These are phyloP conservation scores for Betta splendens DNA, from an alignment of 2,797 vertebrate genomes.

Conservation along the genomic window DNA sequence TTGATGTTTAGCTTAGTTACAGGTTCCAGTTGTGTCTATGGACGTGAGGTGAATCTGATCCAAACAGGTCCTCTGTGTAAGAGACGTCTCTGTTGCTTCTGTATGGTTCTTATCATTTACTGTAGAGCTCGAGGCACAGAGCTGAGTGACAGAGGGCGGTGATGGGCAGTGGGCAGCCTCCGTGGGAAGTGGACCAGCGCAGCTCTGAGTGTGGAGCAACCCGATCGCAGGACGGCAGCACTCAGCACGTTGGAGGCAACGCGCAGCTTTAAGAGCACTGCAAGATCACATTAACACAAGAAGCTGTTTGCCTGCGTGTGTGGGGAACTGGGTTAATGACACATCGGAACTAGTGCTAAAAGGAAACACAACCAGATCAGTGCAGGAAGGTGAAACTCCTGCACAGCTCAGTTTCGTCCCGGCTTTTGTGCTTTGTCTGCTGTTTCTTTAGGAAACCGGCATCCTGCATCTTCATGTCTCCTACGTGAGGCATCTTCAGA, in stretches of 20 bases:
- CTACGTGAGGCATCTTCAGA: too few relatives aligned
- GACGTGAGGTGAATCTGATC: too few relatives aligned
- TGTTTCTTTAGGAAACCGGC: constrained; percentile 35
- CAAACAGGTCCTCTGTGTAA: too few relatives aligned
- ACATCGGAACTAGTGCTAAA: constrained; percentile 43
- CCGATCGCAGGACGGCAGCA: constrained; percentile 78
- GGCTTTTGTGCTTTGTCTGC: constrained; percentile 27
- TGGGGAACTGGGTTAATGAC: constrained; percentile 41
- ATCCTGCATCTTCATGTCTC: constrained; percentile 1
- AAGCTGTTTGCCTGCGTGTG: constrained; percentile 42
- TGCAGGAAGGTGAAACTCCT: constrained; percentile 60
- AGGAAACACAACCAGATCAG: constrained; percentile 50
- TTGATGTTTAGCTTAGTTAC: too few relatives aligned
- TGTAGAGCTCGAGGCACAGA: too few relatives aligned
- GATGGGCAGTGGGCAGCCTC: constrained; percentile 68
- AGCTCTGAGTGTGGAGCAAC: constrained; percentile 64
- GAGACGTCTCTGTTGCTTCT: too few relatives aligned
- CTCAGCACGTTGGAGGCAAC: constrained; percentile 74
- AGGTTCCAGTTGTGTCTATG: too few relatives aligned
- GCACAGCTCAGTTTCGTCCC: constrained; percentile 23
- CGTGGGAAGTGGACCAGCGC: constrained; percentile 73
- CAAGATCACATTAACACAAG: constrained; percentile 66
- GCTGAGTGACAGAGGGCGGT: constrained; percentile 47
- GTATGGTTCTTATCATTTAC: too few relatives aligned
- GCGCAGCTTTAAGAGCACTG: constrained; percentile 64